Evolutionary conservation across 2,888 invertebrate genomes (phyloP), one percentile per base, ranked within the genome.

Genomic region (Hirtodrosophila duncani): DNA sequence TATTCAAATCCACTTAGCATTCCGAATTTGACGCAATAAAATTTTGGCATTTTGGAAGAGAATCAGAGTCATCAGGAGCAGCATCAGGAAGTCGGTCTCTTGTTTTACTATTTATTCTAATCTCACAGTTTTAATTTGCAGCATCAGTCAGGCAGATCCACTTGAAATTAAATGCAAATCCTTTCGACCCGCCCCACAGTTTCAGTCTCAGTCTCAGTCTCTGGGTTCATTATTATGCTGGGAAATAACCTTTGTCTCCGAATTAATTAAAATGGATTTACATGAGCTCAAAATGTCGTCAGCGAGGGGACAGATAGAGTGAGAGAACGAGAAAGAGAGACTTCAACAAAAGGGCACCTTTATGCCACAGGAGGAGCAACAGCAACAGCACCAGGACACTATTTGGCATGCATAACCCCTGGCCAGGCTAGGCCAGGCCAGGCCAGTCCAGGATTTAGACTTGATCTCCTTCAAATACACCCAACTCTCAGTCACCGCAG

Each of bases 231-330:
- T 81, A 81, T 65, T 71, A 77, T 81, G 62, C 74, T 41, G 59
- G 59, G 60, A 69, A 67, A 67, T 72, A 81, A 77, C 81, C 82
- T 82, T 81, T 82, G 82, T 82, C 80, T 72, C n/a, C 72, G 81
- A 82, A 78, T 81, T 81, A 81, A 82, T 81, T 82, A 81, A 81
- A 81, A 81, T 78, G 82, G 81, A 81, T 81, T 81, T 82, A 78
- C 82, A 81, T 81, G 81, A 75, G 75, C 72, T 78, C 67, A 70
- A 79, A 69, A 74, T 77, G 79, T 77, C 71, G 65, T 64, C 67
- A 55, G 50, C 50, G 37, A 45, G 48, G 50, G 36, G 46, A n/a
- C 10, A 13, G 10, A 4, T 7, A 20, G 20, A 16, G 41, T 14
- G 17, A 34, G 43, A 34, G 20, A 7, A 4, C 4, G 20, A 7